Evolutionary conservation across 2,888 invertebrate species (phyloP).

Genomic region (Heliconius ethilla): DNA sequence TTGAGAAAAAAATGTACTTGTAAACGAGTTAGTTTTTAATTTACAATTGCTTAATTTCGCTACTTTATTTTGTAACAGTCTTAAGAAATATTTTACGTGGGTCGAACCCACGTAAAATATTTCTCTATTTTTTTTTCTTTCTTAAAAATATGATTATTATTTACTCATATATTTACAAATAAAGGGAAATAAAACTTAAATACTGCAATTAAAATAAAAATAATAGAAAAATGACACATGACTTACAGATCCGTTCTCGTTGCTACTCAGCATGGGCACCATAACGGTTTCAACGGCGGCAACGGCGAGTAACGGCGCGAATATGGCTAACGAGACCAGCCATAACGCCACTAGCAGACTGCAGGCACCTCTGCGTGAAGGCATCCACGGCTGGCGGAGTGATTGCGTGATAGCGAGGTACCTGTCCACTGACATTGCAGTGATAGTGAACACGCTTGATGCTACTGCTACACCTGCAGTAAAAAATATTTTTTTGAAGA

Average conservation of each 20-base stretch:
- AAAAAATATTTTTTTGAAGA: too few species aligned
- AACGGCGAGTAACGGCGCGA: constrained; percentile 84
- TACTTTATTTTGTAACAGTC: too few species aligned
- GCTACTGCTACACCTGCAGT: constrained; percentile 87
- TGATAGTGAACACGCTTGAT: constrained; percentile 90
- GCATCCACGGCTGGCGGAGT: constrained; percentile 86
- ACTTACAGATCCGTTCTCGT: constrained; percentile 70
- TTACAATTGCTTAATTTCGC: too few species aligned
- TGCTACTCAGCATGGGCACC: constrained; percentile 63
- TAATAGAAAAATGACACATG: background rate
- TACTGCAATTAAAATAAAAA: background rate
- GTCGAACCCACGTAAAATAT: too few species aligned
- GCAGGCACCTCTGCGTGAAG: constrained; percentile 85
- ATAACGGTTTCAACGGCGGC: constrained; percentile 71
- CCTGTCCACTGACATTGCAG: constrained; percentile 89
- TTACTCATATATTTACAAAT: background rate
- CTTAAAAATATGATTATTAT: background rate
- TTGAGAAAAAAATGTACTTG: background rate
- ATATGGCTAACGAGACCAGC: constrained; percentile 85
- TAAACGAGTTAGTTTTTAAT: background rate
- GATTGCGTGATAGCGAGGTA: constrained; percentile 89
- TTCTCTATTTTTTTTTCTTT: too few species aligned
- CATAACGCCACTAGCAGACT: constrained; percentile 84
- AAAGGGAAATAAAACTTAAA: background rate
- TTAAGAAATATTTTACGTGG: too few species aligned